Percentiles rank a stretch among this genome's conserved stretches.
Conservation (phyloP, 1,140 invertebrate species). For the Saccostrea echinata region DNA sequence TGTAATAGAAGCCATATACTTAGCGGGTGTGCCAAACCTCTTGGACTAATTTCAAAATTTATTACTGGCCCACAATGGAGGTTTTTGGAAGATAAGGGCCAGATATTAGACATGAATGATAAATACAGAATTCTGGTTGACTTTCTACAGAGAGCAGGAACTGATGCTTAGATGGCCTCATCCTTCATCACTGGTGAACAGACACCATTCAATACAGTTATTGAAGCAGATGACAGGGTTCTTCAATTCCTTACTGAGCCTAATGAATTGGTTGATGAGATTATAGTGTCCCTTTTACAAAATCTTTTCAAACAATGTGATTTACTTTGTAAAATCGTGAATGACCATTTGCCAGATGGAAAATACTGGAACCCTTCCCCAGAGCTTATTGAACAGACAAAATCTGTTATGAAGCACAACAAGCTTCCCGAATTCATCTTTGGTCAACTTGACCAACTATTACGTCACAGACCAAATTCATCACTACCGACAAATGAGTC, state of each 20-base stretch:
- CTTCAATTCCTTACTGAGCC: background rate
- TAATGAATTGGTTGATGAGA: constrained; percentile 34
- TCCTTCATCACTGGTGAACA: constrained; percentile 28
- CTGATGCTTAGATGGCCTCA: background rate
- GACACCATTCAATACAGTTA: constrained; percentile 18
- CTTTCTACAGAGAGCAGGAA: constrained; percentile 17
- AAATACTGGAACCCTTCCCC: constrained; percentile 37
- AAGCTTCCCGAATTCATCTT: constrained; percentile 48
- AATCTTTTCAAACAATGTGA: constrained; percentile 23
- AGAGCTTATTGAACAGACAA: constrained; percentile 13
- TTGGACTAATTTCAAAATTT: constrained; percentile 49
- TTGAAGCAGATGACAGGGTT: constrained; percentile 32
- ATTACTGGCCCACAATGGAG: constrained; percentile 46
- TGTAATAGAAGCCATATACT: constrained; percentile 24
- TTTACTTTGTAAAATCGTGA: constrained; percentile 35
- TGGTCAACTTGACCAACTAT: constrained; percentile 40
- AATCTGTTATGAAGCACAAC: constrained; percentile 48
- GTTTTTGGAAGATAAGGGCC: background rate
- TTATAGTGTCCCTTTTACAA: constrained; percentile 32
- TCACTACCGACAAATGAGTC: constrained; percentile 47
- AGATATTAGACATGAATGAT: constrained; percentile 41
- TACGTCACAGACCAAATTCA: constrained; percentile 49
- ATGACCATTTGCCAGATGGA: constrained; percentile 41
- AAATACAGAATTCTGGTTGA: constrained; percentile 30
- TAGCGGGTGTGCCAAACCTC: constrained; percentile 23